Base-by-base conservation (phyloP, 2,797 vertebrate species). In the Myotis myotis region DNA sequence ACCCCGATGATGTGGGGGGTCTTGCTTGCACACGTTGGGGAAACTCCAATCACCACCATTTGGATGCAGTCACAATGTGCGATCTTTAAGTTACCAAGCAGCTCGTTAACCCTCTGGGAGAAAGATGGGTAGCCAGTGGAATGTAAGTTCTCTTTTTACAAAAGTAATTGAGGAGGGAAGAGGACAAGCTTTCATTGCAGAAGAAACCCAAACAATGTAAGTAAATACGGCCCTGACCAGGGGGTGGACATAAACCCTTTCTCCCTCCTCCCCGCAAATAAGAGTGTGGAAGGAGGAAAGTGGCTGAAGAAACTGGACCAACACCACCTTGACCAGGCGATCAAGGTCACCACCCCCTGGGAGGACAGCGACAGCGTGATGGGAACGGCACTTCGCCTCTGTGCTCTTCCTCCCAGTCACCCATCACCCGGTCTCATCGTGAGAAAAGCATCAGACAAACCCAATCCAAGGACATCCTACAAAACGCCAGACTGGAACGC, bases 1-100 rank as follows among this genome's bases (percentile, higher is more conserved):
- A 8, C 36, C 41, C 0, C 0, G 6, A 4, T 0, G 6, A 66
- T 33, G 5, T 0, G 9, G 25, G 30, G n/a, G 23, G 15, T 55
- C 57, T 83, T 23, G 16, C 25, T 9, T 38, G 36, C 66, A 30
- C 49, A 81, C 30, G 47, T 74, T 8, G 66, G 71, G 15, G 60
- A 55, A 6, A 55, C 9, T 2, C 19, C 74, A 74, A 3, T 28
- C 62, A 70, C 8, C 8, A 11, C 9, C 36, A 51, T 13, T 23
- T 12, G 25, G 83, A 62, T 8, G 41, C 72, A 57, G 6, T 0
- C 25, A 7, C 44, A 53, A 17, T 8, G 7, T 30, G 47, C 12
- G n/a, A 47, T 33, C 55, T 44, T 66, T 23, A 12, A 8, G 30
- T 38, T 17, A 28, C 11, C 47, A 2, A 3, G 41, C 17, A 4